These are phyloP conservation scores for Hydriomena furcata DNA, from an alignment of 2,888 invertebrate genomes.

Conservation along the genomic window DNA sequence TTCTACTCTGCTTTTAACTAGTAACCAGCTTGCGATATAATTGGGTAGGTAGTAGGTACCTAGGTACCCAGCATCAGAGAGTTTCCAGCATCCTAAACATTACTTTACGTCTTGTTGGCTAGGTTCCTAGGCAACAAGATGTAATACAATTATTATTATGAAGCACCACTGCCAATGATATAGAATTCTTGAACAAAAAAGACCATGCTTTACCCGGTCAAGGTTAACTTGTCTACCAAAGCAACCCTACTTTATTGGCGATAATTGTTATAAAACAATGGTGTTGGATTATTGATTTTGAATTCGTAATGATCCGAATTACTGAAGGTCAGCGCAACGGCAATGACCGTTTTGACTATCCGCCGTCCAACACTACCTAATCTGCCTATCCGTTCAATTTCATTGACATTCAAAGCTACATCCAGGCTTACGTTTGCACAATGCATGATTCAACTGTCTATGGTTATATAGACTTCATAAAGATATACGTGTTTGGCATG, in stretches of 20 bases:
- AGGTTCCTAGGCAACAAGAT: too few relatives aligned
- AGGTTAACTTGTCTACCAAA: slow-evolving; percentile 27
- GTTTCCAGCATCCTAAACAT: slow-evolving; percentile 3
- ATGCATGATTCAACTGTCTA: slow-evolving; percentile 9
- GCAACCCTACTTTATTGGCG: slow-evolving; percentile 11
- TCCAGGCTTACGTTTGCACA: slow-evolving; percentile 6
- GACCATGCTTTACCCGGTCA: slow-evolving; percentile 25
- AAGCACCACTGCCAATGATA: too few relatives aligned
- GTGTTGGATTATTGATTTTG: slow-evolving; percentile 43
- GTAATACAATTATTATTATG: too few relatives aligned
- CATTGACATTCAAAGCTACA: slow-evolving; percentile 35
- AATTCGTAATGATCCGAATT: slow-evolving; percentile 34
- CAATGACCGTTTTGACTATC: slow-evolving; percentile 46
- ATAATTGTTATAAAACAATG: slow-evolving; percentile 53
- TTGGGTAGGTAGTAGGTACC: too few relatives aligned
- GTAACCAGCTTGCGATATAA: too few relatives aligned
- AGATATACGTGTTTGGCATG: not conserved
- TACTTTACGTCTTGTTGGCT: not conserved
- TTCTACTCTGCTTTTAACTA: not conserved
- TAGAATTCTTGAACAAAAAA: not conserved
- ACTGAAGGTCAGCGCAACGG: slow-evolving; percentile 34
- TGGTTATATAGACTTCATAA: slow-evolving; percentile 11
- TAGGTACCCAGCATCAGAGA: not conserved
- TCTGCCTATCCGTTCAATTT: slow-evolving; percentile 39
- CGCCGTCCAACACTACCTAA: slow-evolving; percentile 29